Evolutionary conservation across 2,113 vertebrate genomes (phyloP).

Genomic region (Rhinoderma darwinii): DNA sequence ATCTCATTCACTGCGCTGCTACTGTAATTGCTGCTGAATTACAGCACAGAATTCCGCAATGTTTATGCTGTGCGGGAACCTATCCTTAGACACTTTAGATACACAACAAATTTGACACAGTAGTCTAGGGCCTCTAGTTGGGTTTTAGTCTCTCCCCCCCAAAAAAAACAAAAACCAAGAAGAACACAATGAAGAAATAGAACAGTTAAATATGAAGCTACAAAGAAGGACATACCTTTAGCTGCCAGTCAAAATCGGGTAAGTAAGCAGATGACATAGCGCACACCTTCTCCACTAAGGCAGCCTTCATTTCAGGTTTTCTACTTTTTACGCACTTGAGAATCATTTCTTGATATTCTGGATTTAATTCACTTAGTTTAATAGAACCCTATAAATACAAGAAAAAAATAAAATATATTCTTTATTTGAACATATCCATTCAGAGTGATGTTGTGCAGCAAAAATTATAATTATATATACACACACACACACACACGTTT

Average conservation of each 20-base stretch:
- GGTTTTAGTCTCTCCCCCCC: no score
- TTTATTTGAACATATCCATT: neutral
- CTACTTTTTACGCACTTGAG: constrained; percentile 82
- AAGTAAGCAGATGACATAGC: constrained; percentile 83
- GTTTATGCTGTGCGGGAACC: no score
- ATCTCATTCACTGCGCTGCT: no score
- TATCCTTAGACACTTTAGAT: no score
- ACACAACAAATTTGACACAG: no score
- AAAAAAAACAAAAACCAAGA: neutral
- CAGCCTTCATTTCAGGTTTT: constrained; percentile 80
- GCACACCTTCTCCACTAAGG: constrained; percentile 81
- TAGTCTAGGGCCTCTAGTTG: no score
- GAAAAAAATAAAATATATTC: constrained; percentile 25
- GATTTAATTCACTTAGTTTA: constrained; percentile 73
- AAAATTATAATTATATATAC: no score
- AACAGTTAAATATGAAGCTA: neutral
- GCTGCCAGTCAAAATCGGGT: constrained; percentile 95
- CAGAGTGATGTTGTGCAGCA: neutral
- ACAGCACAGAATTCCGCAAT: no score
- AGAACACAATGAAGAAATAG: neutral
- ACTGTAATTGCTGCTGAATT: no score
- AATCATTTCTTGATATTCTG: constrained; percentile 73
- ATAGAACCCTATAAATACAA: constrained; percentile 74
- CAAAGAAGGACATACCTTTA: constrained; percentile 79
- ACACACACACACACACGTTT: no score